Percentiles rank a stretch among this genome's conserved stretches.
These are phyloP conservation scores for Listrodromus nycthemerus DNA, from an alignment of 2,888 invertebrate species.

Conservation along the genomic window DNA sequence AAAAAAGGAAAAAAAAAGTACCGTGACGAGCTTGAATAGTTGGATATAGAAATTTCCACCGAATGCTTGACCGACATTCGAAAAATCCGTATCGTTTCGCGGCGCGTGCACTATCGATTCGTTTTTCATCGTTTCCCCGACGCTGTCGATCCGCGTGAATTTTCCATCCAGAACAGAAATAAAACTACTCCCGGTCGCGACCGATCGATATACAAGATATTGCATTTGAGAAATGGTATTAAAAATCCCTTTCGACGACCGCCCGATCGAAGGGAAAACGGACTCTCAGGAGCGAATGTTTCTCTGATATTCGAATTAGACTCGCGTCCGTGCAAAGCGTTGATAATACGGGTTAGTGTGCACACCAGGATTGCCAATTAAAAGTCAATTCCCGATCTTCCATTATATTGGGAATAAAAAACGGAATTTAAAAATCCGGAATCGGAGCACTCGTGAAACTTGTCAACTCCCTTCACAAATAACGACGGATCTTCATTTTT, in stretches of 20 bases:
- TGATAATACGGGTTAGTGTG: background rate
- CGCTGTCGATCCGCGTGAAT: background rate
- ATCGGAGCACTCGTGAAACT: background rate
- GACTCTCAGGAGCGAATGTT: background rate
- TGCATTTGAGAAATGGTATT: background rate
- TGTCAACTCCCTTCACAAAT: no score
- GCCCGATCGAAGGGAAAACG: background rate
- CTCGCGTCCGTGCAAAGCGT: background rate
- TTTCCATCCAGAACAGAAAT: conserved; percentile 5
- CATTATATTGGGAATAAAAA: background rate
- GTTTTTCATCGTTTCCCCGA: background rate
- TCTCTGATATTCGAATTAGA: background rate
- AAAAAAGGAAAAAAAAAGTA: background rate
- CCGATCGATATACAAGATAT: conserved; percentile 27
- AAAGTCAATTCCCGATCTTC: background rate
- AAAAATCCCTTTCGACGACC: background rate
- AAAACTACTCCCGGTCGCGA: conserved; percentile 7
- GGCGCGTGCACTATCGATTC: background rate
- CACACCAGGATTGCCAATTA: background rate
- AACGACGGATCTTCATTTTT: no score
- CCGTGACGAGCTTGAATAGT: background rate
- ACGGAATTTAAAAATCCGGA: background rate
- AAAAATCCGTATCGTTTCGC: background rate
- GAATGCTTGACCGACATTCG: conserved; percentile 35
- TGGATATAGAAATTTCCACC: background rate